phyloP scores from a whole-genome alignment of 2,797 vertebrate genomes.

The Euthynnus affinis region DNA sequence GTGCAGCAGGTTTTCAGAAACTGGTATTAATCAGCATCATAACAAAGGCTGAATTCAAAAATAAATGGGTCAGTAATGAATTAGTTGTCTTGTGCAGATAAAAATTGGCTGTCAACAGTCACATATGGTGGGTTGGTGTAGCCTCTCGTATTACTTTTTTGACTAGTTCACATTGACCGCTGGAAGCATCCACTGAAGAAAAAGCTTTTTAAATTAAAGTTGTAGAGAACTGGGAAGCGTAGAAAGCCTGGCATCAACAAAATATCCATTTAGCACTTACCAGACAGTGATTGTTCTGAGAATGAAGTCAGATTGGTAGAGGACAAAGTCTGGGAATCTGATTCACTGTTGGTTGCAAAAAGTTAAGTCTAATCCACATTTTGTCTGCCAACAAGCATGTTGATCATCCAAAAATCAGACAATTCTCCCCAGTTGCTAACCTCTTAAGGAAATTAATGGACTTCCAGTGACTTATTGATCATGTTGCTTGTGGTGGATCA shows the following conservation, averaged over 20 bases:
- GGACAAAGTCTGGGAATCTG: conserved; percentile 17
- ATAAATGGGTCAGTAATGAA: conserved; percentile 19
- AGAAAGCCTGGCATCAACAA: conserved; percentile 12
- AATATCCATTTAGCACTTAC: conserved; percentile 3
- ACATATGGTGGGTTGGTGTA: not conserved
- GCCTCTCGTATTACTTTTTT: not conserved
- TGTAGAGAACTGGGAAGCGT: not conserved
- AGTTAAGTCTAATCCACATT: not conserved
- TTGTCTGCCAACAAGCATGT: conserved; percentile 12
- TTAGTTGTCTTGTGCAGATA: conserved; percentile 11
- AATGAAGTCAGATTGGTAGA: conserved; percentile 13
- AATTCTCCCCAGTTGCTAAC: not conserved
- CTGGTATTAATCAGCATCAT: conserved; percentile 19
- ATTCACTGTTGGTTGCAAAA: not conserved
- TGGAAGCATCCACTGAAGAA: conserved; percentile 22
- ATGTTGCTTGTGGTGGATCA: conserved; percentile 4
- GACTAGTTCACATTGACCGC: conserved; percentile 5
- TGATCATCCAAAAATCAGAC: not conserved
- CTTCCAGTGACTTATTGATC: conserved; percentile 17
- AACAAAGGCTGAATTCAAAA: conserved; percentile 20
- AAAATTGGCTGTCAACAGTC: conserved; percentile 10
- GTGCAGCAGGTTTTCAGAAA: conserved; percentile 16
- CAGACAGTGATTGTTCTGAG: conserved; percentile 14
- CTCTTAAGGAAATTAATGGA: conserved; percentile 17
- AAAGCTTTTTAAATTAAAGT: conserved; percentile 18